Conservation (phyloP, 2,888 invertebrate species). For the Kuschelorhynchus macadamiae region DNA sequence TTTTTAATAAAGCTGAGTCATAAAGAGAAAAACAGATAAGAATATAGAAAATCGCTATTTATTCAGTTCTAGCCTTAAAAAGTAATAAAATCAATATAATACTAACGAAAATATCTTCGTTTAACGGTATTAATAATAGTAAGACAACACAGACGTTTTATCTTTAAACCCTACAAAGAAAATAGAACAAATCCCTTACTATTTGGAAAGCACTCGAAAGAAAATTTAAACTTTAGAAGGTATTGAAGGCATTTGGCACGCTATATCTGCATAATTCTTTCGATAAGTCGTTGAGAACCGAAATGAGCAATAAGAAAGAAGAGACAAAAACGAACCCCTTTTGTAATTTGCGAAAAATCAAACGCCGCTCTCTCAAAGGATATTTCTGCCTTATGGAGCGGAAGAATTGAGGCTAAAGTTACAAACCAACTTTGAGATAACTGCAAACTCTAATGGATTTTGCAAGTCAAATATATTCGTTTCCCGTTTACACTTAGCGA, state of each 20-base stretch:
- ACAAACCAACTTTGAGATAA: constrained; percentile 57
- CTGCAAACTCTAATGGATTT: constrained; percentile 62
- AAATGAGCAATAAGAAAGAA: constrained; percentile 36
- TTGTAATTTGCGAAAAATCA: constrained; percentile 47
- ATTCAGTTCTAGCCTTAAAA: too few species aligned
- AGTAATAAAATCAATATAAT: too few species aligned
- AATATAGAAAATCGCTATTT: too few species aligned
- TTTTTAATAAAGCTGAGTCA: too few species aligned
- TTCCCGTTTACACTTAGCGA: constrained; percentile 53
- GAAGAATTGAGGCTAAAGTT: constrained; percentile 56
- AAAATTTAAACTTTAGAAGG: constrained; percentile 43
- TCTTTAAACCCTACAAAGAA: constrained; percentile 19
- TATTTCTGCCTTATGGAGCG: constrained; percentile 56
- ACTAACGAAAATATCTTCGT: too few species aligned
- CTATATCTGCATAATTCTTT: constrained; percentile 49
- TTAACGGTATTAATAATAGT: too few species aligned
- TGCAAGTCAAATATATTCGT: constrained; percentile 62
- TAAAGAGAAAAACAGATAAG: too few species aligned
- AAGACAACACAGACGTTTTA: constrained; percentile 27
- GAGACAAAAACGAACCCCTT: constrained; percentile 29
- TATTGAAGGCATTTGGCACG: constrained; percentile 45
- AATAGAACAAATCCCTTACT: constrained; percentile 27
- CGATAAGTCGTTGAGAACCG: constrained; percentile 45
- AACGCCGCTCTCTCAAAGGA: constrained; percentile 46
- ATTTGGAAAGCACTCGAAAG: constrained; percentile 36